phyloP scores from a whole-genome alignment of 2,113 vertebrate genomes.

The Oncorhynchus keta region DNA sequence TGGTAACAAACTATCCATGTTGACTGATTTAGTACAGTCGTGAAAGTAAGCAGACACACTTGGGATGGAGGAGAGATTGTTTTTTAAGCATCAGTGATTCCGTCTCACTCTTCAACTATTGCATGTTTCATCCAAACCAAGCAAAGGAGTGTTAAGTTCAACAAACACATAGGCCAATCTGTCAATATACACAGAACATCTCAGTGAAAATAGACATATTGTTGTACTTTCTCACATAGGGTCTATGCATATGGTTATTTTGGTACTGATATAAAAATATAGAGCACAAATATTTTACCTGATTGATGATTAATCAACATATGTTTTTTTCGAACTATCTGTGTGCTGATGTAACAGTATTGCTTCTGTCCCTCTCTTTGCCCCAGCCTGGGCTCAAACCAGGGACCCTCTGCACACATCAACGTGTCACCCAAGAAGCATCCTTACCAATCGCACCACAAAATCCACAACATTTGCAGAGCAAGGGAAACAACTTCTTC shows the following conservation, averaged over 20 bases:
- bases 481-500: too few species aligned
- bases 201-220: neutral
- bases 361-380: too few species aligned
- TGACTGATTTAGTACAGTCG: neutral
- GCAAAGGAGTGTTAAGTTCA: too few species aligned
- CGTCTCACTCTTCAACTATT: neutral
- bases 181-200: conserved; percentile 5
- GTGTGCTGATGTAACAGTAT: neutral
- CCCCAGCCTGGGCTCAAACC: too few species aligned
- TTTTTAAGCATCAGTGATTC: neutral
- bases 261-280: too few species aligned
- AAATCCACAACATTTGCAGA: too few species aligned
- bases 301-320: neutral
- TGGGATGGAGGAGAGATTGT: neutral
- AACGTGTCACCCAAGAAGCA: too few species aligned
- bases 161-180: too few species aligned
- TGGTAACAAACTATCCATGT: neutral
- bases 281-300: neutral
- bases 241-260: neutral
- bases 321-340: neutral
- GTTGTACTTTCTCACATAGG: neutral
- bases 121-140: too few species aligned
- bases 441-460: too few species aligned
- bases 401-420: too few species aligned
- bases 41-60: conserved; percentile 8